Base-by-base conservation (phyloP, 1,140 invertebrate species). In the Tetragonula clypearis region DNA sequence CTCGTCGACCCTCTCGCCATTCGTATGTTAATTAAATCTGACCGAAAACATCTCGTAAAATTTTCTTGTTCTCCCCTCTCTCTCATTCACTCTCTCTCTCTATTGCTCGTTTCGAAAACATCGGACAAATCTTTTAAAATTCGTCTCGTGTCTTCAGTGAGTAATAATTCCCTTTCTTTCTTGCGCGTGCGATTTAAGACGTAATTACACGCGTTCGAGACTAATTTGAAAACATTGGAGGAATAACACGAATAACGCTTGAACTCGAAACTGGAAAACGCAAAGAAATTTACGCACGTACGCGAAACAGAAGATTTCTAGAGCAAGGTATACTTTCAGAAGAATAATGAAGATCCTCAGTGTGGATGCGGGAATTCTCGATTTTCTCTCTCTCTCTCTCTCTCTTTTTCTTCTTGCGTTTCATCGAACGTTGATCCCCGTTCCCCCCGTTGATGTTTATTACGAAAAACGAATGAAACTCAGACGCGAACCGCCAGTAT, bases 1-100 rank as follows among this genome's bases (percentile, higher is more conserved):
- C 60, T 62, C 56, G 23, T 69, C 55, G 19, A 9, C 19, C 11
- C 9, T 11, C 14, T 19, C 30, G 26, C 8, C 53, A 35, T 74
- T n/a, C 74, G 49, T 49, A 60, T 69, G 78, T 85, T 85, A 85
- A 85, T 85, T 85, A 85, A 85, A 85, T 85, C 69, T 75, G 53
- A 56, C 69, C 60, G 8, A 81, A 85, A 85, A 81, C 69, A 74
- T 80, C 81, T 71, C 35, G 26, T 11, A 69, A 73, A 85, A 85
- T 80, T 41, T 58, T 17, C 74, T 3, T 23, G 49, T 14, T 3
- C 53, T 23, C 15, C 15, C 3, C 35, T 35, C 35, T 35, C 35
- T 35, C 35, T 35, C 35, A 30, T 1, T 30, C 30, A 30, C 1
- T 35, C 35, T 35, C 35, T 26, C 14, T 8, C 66, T 60, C 71